Conservation (phyloP, 2,797 vertebrate species). For the Argya squamiceps region DNA sequence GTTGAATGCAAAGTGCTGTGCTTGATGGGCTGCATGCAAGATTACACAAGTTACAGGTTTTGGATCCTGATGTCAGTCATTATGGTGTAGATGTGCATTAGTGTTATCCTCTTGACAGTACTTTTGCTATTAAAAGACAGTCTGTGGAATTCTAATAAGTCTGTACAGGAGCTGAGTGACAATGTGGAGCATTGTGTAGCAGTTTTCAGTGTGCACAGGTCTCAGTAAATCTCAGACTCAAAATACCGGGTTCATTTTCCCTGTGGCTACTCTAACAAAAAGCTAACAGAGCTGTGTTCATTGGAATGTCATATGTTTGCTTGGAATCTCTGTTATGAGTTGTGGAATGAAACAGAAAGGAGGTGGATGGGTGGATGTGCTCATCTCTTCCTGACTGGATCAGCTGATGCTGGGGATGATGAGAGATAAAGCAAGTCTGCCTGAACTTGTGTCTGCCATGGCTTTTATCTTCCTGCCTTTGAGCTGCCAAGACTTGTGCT, state of each 20-base stretch:
- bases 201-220: neutral
- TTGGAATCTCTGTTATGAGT: neutral
- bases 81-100: neutral
- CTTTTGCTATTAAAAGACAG: neutral
- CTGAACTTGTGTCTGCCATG: neutral
- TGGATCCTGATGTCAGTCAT: neutral
- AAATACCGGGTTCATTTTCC: neutral
- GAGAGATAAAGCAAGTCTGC: neutral
- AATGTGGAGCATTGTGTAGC: neutral
- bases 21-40: neutral
- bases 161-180: neutral
- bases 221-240: neutral
- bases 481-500: neutral
- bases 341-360: neutral
- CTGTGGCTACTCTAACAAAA: neutral
- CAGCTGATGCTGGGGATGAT: neutral
- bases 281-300: neutral
- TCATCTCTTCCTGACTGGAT: neutral
- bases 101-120: neutral
- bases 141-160: neutral
- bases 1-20: neutral
- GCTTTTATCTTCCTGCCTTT: slow-evolving; percentile 21
- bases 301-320: neutral
- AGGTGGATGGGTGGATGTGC: neutral
- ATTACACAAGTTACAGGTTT: neutral